A percentile compares a stretch with the other conserved stretches of the same genome.
Evolutionary conservation across 2,888 invertebrate species (phyloP).

Genomic region (Agriopis aurantiaria): DNA sequence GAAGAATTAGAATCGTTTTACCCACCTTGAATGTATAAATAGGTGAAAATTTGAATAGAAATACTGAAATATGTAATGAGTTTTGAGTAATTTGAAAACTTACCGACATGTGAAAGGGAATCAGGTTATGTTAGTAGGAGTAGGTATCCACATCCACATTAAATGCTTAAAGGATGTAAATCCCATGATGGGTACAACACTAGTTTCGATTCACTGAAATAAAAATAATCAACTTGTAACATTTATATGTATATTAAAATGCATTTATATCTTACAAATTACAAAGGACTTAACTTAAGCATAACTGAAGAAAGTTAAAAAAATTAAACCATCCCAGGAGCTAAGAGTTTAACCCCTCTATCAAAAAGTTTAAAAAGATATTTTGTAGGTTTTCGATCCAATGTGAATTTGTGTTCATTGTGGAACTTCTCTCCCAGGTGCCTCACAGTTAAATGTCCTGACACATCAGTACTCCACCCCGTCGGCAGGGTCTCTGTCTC

Average conservation of each 20-base stretch:
- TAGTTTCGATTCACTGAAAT: slow-evolving; percentile 3
- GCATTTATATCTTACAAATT: not conserved
- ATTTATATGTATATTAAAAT: slow-evolving; percentile 2
- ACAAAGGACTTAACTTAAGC: not conserved
- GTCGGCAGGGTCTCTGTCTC: slow-evolving; percentile 89
- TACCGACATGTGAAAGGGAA: not conserved
- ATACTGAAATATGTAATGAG: not conserved
- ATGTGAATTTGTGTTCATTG: slow-evolving; percentile 59
- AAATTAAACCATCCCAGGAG: slow-evolving; percentile 87
- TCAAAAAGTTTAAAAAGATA: slow-evolving; percentile 91
- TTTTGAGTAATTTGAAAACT: not conserved
- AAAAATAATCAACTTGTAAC: not conserved
- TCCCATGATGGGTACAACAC: not conserved
- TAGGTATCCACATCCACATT: not conserved
- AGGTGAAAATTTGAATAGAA: not conserved
- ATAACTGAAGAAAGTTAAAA: not conserved
- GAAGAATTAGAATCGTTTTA: too few species aligned
- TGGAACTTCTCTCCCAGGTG: slow-evolving; percentile 72
- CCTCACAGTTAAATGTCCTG: slow-evolving; percentile 88
- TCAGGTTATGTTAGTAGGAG: not conserved
- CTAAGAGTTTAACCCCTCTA: slow-evolving; percentile 90
- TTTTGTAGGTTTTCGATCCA: slow-evolving; percentile 64
- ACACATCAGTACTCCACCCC: slow-evolving; percentile 90
- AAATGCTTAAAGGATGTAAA: not conserved
- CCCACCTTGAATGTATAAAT: too few species aligned